Base-by-base conservation (phyloP, 2,113 vertebrate genomes). In the Varanus komodoensis region DNA sequence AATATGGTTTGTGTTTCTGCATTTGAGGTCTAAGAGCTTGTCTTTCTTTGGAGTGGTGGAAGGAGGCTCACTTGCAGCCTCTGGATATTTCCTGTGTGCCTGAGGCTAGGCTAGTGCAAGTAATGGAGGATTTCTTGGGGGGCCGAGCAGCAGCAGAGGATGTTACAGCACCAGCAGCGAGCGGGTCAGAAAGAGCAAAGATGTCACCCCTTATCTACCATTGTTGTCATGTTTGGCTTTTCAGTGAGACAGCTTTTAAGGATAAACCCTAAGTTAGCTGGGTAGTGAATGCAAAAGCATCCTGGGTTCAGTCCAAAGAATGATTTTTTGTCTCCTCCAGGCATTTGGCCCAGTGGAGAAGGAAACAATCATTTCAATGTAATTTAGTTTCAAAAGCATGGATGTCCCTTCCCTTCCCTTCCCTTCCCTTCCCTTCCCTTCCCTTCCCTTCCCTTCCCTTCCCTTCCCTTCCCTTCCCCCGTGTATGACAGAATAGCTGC, bases 211-310 rank as follows among this genome's bases (percentile, higher is more conserved):
- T n/a, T 52, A 48, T 84, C 29, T 57, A 32, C 32, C 2, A 0
- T 11, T 57, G 69, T 61, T 21, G 71, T n/a, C 78, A 79, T 79
- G 34, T 80, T 67, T 64, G 25, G 50, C n/a, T 61, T 90, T 77
- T 87, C 2, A 0, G 52, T 57, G 67, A 44, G 67, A 14, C 87
- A 79, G 71, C 44, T 29, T 75, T 78, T 0, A 1, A 50, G 23
- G 79, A 44, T n/a, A 29, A 82, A 86, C 50, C 1, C 12, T 1
- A 69, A 29, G 23, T 78, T 71, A 25, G 34, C 74, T 71, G 73
- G 0, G 3, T n/a, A 1, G 1, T 0, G 1, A 6, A 12, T 27
- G 69, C 34, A 38, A 50, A 0, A 0, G 3, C 8, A 34, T 21
- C 68, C 71, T 48, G 68, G 69, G 38, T 34, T 9, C 1, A 38